These are phyloP conservation scores for Nymphalis polychloros DNA, from an alignment of 2,888 invertebrate genomes.

Conservation along the genomic window DNA sequence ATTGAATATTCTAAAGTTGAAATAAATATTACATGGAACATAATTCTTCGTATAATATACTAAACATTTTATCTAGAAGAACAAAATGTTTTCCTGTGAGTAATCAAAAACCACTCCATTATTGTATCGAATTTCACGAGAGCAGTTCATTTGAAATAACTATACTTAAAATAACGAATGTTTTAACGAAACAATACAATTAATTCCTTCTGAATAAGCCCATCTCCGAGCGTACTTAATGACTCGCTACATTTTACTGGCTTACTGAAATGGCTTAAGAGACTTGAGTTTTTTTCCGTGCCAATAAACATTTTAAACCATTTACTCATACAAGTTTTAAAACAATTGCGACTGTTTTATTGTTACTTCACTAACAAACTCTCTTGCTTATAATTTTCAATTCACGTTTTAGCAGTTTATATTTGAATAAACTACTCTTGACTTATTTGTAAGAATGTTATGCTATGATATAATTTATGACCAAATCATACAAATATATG, in stretches of 20 bases:
- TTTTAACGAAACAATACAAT: slow-evolving; percentile 5
- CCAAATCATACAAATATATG: too few relatives aligned
- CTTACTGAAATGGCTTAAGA: background rate
- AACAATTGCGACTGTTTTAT: background rate
- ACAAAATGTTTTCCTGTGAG: too few relatives aligned
- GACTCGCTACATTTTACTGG: background rate
- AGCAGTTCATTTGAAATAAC: background rate
- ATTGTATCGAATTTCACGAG: background rate
- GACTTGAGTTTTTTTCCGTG: background rate
- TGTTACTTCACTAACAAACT: slow-evolving; percentile 3
- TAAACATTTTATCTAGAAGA: too few relatives aligned
- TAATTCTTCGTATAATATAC: too few relatives aligned
- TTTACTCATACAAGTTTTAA: background rate
- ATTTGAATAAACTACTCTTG: background rate
- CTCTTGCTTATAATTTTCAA: background rate
- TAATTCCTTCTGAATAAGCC: slow-evolving; percentile 4
- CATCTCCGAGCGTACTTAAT: background rate
- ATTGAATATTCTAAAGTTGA: too few relatives aligned
- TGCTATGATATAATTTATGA: too few relatives aligned
- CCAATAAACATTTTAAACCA: slow-evolving; percentile 5
- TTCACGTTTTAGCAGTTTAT: background rate
- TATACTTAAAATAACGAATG: background rate
- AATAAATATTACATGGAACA: too few relatives aligned
- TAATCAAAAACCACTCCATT: background rate
- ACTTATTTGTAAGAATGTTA: too few relatives aligned